phyloP scores from a whole-genome alignment of 2,797 vertebrate species.

The Sarcoramphus papa region DNA sequence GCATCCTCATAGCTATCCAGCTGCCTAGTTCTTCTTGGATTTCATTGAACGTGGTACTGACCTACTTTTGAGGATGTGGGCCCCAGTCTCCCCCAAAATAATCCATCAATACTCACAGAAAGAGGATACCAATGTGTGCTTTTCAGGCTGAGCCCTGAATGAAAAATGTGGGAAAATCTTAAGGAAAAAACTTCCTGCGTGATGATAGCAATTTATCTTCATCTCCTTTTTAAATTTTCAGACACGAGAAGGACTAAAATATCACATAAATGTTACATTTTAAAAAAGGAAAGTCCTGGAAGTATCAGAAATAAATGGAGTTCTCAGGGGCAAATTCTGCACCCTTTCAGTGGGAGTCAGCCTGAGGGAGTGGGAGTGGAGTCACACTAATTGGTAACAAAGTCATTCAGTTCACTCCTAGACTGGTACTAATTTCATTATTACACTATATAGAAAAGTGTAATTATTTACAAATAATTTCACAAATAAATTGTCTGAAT shows the following conservation, averaged over 20 bases:
- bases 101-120: neutral
- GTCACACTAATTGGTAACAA: slow-evolving; percentile 26
- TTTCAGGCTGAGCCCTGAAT: neutral
- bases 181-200: neutral
- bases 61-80: neutral
- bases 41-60: neutral
- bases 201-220: slow-evolving; percentile 8
- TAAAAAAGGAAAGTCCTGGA: slow-evolving; percentile 32
- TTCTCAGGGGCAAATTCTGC: slow-evolving; percentile 27
- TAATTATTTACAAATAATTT: slow-evolving; percentile 46
- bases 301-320: slow-evolving; percentile 19
- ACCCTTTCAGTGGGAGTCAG: slow-evolving; percentile 21
- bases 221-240: slow-evolving; percentile 44
- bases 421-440: slow-evolving; percentile 23
- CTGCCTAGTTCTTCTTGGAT: neutral
- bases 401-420: slow-evolving; percentile 2
- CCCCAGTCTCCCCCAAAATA: neutral
- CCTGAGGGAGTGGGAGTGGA: slow-evolving; percentile 1
- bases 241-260: slow-evolving; percentile 52
- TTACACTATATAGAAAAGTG: neutral
- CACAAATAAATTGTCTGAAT: slow-evolving; percentile 19
- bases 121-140: neutral
- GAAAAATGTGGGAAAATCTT: neutral
- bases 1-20: neutral
- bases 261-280: slow-evolving; percentile 29